Evolutionary conservation across 2,113 vertebrate genomes (phyloP).

Genomic region (Aix galericulata): DNA sequence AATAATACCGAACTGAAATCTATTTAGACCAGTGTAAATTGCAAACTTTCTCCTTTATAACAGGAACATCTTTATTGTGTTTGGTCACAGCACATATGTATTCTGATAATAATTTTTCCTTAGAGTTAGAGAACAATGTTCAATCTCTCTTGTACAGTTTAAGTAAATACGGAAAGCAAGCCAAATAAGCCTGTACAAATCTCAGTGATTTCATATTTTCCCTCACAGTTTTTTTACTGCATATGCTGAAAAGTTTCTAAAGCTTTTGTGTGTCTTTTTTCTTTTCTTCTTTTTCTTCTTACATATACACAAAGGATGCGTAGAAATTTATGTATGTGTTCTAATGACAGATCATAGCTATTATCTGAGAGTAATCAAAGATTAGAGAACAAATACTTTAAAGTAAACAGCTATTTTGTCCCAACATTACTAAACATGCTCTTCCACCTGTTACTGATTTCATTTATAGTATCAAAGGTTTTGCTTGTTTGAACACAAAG

Average conservation of each 20-base stretch:
- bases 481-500: slow-evolving; percentile 49
- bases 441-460: slow-evolving; percentile 66
- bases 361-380: slow-evolving; percentile 33
- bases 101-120: slow-evolving; percentile 5
- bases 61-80: background rate
- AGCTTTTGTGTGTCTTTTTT: background rate
- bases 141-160: background rate
- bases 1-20: slow-evolving; percentile 29
- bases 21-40: background rate
- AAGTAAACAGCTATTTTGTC: background rate
- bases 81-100: background rate
- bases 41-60: background rate
- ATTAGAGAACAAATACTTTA: slow-evolving; percentile 27
- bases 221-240: background rate
- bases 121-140: background rate
- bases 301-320: background rate
- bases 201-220: background rate
- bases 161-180: background rate
- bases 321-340: background rate
- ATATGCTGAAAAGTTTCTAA: background rate
- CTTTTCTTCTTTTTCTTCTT: background rate
- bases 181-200: background rate
- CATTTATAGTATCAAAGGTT: slow-evolving; percentile 35
- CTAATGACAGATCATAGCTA: background rate
- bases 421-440: background rate